These are phyloP conservation scores for Ictidomys tridecemlineatus DNA, from an alignment of 2,113 vertebrate species.

Conservation along the genomic window DNA sequence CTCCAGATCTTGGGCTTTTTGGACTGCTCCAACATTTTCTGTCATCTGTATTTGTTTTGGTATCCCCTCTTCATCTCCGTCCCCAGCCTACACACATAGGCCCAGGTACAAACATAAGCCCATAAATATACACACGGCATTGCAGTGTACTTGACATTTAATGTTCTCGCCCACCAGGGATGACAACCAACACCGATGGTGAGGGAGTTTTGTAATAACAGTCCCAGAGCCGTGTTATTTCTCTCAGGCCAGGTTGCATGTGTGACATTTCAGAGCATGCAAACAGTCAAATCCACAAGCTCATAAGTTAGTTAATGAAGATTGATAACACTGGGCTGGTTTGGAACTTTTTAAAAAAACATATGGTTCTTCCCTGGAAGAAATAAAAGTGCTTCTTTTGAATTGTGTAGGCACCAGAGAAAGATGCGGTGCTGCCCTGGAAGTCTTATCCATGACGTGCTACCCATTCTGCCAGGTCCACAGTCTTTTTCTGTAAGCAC, in stretches of 20 bases:
- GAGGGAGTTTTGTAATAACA: neutral
- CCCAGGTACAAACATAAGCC: neutral
- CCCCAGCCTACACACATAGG: neutral
- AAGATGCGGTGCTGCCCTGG: neutral
- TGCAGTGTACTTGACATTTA: neutral
- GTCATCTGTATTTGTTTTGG: neutral
- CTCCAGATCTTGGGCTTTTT: neutral
- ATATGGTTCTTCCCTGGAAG: neutral
- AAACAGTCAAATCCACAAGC: neutral
- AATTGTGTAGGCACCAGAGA: neutral
- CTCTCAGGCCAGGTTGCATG: neutral
- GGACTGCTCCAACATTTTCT: neutral
- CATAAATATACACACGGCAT: neutral
- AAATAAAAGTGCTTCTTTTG: neutral
- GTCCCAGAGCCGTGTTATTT: neutral
- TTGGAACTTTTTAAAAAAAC: neutral
- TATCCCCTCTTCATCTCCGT: neutral
- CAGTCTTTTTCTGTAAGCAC: neutral
- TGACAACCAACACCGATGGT: neutral
- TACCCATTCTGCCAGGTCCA: neutral
- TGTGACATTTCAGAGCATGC: neutral
- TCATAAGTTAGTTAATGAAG: neutral
- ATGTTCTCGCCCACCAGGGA: neutral
- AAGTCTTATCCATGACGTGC: accelerated
- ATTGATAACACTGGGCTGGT: neutral